Base-by-base conservation (phyloP, 2,888 invertebrate genomes). In the Pseudococcus viburni region DNA sequence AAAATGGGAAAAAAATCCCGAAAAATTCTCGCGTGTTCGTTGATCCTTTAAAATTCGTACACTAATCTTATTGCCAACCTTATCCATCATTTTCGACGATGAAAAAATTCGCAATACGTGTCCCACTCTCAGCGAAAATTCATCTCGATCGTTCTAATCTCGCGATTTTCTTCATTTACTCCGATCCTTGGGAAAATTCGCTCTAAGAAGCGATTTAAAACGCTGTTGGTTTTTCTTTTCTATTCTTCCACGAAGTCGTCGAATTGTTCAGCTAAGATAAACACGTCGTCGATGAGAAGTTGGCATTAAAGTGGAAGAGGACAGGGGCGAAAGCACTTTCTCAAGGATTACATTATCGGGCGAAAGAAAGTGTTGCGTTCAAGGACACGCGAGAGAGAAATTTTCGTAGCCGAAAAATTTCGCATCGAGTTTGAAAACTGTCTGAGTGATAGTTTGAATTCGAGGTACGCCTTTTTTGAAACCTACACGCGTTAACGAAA, bases 311-410 rank as follows among this genome's bases (percentile, higher is more conserved):
- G 55, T n/a, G 5, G 55, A 55, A 55, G 55, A 55, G 4, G n/a
- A n/a, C n/a, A n/a, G 15, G n/a, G 55, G 6, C n/a, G 8, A n/a
- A 55, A 55, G n/a, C 55, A 55, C 55, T 55, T 55, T 55, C 55
- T 55, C 55, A n/a, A 55, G 55, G 55, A 55, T 55, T 55, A 55
- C 55, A 55, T 55, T 51, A 51, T 55, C 55, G n/a, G n/a, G 55
- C 55, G n/a, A 55, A 51, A 12, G 55, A 55, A 55, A 55, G n/a
- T 55, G n/a, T 55, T n/a, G 55, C 42, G 42, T 55, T 55, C 55
- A 55, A 55, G 55, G 55, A 8, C 55, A 55, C 55, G 8, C n/a
- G 55, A 55, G 55, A 17, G n/a, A 51, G 55, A 55, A 55, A 55
- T n/a, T 55, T 51, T 51, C 11, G 15, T 4, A 51, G 12, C n/a